Evolutionary conservation across 2,113 vertebrate genomes (phyloP).

Genomic region (Zosterops pallidus): DNA sequence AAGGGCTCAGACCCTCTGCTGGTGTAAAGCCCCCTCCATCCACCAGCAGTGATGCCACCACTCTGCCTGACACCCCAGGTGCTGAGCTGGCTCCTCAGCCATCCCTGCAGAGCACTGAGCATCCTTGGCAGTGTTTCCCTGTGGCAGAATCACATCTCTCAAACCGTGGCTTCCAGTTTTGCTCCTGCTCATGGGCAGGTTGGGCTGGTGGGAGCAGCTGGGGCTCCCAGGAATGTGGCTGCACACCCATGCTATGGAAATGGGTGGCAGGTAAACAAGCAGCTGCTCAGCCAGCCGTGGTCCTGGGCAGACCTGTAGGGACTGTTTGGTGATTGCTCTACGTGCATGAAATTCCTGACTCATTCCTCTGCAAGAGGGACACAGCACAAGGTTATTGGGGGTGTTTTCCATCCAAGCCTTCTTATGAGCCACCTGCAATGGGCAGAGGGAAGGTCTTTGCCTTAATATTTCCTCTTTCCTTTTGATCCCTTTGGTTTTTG

Average conservation of each 20-base stretch:
- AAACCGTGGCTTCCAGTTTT: background rate
- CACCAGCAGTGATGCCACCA: accelerated
- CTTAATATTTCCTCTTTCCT: background rate
- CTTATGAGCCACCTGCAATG: background rate
- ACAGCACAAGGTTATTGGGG: accelerated
- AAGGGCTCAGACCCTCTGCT: background rate
- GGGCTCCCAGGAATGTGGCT: slow-evolving; percentile 6
- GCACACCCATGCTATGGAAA: slow-evolving; percentile 24
- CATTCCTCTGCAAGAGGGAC: background rate
- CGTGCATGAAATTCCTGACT: background rate
- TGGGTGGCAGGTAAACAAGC: slow-evolving; percentile 33
- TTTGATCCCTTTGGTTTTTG: background rate
- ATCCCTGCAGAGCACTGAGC: background rate
- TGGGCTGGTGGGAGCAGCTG: background rate
- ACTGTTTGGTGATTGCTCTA: background rate
- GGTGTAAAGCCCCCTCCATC: accelerated
- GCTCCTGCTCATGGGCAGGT: background rate
- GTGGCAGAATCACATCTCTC: background rate
- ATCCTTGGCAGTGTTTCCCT: background rate
- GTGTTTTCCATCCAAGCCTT: background rate
- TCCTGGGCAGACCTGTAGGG: slow-evolving; percentile 28
- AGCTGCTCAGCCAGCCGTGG: background rate
- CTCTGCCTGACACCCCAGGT: background rate
- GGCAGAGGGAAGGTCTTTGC: background rate
- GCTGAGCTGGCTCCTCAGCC: background rate